These are phyloP conservation scores for Poeciliopsis gracilis DNA, from an alignment of 2,797 vertebrate genomes.

Conservation along the genomic window DNA sequence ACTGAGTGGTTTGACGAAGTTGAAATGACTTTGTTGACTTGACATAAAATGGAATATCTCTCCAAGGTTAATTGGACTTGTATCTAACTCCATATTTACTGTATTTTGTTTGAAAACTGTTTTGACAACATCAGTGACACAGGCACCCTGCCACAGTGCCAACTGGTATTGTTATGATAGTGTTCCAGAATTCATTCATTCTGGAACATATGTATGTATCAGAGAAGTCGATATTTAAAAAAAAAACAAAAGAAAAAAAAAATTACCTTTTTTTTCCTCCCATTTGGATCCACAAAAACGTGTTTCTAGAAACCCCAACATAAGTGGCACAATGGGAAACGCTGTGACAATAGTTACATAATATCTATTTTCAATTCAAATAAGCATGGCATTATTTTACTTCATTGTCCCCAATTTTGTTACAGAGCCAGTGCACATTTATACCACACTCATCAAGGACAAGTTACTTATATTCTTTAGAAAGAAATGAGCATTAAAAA, in stretches of 20 bases:
- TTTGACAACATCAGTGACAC: no score
- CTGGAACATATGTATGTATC: background rate
- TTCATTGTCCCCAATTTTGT: background rate
- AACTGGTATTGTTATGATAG: no score
- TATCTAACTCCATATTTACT: no score
- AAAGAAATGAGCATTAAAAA: conserved; percentile 10
- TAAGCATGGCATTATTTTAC: background rate
- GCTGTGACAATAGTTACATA: background rate
- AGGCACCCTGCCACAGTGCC: no score
- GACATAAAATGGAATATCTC: no score
- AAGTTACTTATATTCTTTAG: conserved; percentile 1
- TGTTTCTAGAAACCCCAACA: background rate
- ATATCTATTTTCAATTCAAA: background rate
- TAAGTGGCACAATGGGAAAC: background rate
- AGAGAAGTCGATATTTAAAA: background rate
- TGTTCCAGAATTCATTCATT: background rate
- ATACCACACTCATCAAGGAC: background rate
- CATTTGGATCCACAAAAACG: background rate
- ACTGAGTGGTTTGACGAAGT: conserved; percentile 68
- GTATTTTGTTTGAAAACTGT: no score
- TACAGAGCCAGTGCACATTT: background rate
- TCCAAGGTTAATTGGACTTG: no score
- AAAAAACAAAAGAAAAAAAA: background rate
- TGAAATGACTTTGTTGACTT: conserved; percentile 42
- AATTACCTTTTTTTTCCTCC: background rate